Evolutionary conservation across 2,888 invertebrate species (phyloP), one percentile per base, ranked within the genome.

Genomic region (Tanytarsus gracilentus): DNA sequence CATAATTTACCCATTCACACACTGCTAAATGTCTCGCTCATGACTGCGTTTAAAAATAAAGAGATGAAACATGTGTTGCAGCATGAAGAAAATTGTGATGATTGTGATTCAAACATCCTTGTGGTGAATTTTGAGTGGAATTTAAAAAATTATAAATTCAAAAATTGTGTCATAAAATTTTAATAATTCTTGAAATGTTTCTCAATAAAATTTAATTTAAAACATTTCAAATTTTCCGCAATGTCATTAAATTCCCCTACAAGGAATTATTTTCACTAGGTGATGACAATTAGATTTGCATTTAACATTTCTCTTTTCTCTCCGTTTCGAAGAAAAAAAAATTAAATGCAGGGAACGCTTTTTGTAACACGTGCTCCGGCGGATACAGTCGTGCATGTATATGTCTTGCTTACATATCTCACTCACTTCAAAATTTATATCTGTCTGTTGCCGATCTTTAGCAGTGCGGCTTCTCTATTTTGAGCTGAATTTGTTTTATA

Each of bases 271-370:
- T 55, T 55, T 39, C 16, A 23, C 27, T 55, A 55, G 55, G 55
- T 55, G 55, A 55, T 55, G 55, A 55, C 55, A 55, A 55, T 55
- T 40, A 39, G 55, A 55, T 55, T 55, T 55, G 55, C 55, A 55
- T 55, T 40, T 55, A n/a, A n/a, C 55, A 55, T 44, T 18, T 44
- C 44, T 23, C 23, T 6, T 23, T 18, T 23, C 8, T 44, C 11
- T 23, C n/a, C 16, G 36, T 44, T 44, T 44, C 18, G 21, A 5
- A 44, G 21, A 44, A 11, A 55, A 11, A 49, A 9, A 30, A 30
- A 30, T 30, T 30, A 8, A 30, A 30, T 9, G n/a, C n/a, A n/a
- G n/a, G n/a, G n/a, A n/a, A n/a, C n/a, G n/a, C 30, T 8, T 6
- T 9, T 8, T 30, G 30, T 30, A 9, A 49, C 49, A 49, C 26